Conservation (phyloP, 2,797 vertebrate genomes). For the Sebastes hubbsi region DNA sequence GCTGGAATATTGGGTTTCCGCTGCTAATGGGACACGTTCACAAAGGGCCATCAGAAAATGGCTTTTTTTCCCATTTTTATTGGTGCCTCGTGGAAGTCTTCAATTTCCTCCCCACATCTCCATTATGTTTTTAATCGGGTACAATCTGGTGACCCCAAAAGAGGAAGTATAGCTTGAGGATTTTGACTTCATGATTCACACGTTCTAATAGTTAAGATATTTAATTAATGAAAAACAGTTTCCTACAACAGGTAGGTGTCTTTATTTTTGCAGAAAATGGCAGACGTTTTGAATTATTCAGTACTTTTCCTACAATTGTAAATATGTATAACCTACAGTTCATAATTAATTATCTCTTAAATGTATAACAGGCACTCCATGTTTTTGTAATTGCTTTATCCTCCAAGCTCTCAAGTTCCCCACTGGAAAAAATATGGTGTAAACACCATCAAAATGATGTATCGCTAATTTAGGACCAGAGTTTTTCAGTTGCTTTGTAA, state of each 20-base stretch:
- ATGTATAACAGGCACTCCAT: neutral
- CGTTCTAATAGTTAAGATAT: neutral
- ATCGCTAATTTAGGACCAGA: constrained; percentile 5
- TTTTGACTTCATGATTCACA: neutral
- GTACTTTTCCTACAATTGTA: neutral
- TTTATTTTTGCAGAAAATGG: neutral
- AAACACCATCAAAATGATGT: constrained; percentile 11
- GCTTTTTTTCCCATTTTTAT: constrained; percentile 23
- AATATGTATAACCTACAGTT: constrained; percentile 21
- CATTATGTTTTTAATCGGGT: constrained; percentile 24
- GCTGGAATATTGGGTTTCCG: constrained; percentile 64
- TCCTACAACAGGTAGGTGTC: neutral
- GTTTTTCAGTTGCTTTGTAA: constrained; percentile 19
- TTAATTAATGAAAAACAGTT: neutral
- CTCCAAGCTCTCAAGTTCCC: neutral
- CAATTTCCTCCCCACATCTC: constrained; percentile 13
- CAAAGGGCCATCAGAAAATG: constrained; percentile 54
- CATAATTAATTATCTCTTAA: constrained; percentile 20
- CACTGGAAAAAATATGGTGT: neutral
- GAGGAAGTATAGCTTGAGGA: neutral
- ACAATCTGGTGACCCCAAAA: neutral
- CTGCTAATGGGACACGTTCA: constrained; percentile 60
- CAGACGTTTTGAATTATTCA: neutral
- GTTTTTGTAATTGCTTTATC: neutral
- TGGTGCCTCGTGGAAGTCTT: constrained; percentile 36